Conservation (phyloP, 1,140 invertebrate species). For the Drosophila sturtevanti region DNA sequence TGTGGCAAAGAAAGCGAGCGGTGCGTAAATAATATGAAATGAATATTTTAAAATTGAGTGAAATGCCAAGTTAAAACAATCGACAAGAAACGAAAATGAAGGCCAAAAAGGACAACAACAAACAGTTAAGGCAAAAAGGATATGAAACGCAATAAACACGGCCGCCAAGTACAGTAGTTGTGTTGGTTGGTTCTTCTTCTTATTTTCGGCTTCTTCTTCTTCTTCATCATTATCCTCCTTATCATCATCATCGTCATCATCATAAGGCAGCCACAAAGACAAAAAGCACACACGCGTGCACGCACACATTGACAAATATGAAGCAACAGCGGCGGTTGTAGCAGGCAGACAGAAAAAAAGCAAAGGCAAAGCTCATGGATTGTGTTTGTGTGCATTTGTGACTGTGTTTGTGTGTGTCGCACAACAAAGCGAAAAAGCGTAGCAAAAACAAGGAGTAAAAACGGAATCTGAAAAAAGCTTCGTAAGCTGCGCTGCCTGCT, state of each 20-base stretch:
- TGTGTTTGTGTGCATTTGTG: neutral
- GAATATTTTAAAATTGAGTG: slow-evolving; percentile 66
- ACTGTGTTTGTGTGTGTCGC: neutral
- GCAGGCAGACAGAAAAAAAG: slow-evolving; percentile 41
- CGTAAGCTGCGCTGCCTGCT: slow-evolving; percentile 63
- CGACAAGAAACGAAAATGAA: slow-evolving; percentile 16
- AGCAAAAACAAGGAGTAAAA: slow-evolving; percentile 78
- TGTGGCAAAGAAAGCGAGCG: slow-evolving; percentile 14
- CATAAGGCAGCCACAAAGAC: slow-evolving; percentile 30
- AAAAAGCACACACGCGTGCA: slow-evolving; percentile 53
- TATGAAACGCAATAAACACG: slow-evolving; percentile 54
- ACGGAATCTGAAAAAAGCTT: slow-evolving; percentile 64
- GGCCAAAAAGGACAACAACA: slow-evolving; percentile 17
- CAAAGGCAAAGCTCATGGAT: slow-evolving; percentile 30
- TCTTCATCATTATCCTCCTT: neutral
- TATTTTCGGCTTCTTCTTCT: slow-evolving; percentile 6
- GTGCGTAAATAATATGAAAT: slow-evolving; percentile 51
- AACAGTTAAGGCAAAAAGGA: slow-evolving; percentile 43
- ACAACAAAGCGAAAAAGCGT: slow-evolving; percentile 63
- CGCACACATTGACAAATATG: slow-evolving; percentile 52
- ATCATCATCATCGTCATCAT: slow-evolving; percentile 11
- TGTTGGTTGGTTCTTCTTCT: slow-evolving; percentile 39
- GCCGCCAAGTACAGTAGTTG: slow-evolving; percentile 61
- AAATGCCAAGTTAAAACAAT: slow-evolving; percentile 64
- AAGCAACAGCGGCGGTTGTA: slow-evolving; percentile 57